phyloP scores from a whole-genome alignment of 2,113 vertebrate genomes.

The Synodontis membranacea region DNA sequence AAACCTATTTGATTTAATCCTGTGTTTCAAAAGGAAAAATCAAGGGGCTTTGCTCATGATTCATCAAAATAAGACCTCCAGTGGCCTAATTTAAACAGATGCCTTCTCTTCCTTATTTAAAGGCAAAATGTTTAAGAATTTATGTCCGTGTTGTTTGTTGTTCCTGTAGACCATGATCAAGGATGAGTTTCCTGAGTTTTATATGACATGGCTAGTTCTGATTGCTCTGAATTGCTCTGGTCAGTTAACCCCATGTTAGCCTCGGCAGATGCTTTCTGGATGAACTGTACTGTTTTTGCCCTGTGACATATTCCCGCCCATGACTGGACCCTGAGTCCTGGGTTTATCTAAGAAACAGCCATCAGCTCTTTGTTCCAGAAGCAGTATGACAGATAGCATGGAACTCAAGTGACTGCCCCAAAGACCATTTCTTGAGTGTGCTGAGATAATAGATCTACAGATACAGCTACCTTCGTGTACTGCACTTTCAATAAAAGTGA shows the following conservation, averaged over 20 bases:
- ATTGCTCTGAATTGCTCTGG: background rate
- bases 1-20: constrained; percentile 62
- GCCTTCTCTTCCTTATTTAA: background rate
- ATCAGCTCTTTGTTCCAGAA: constrained; percentile 42
- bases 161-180: background rate
- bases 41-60: constrained; percentile 57
- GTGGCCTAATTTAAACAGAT: constrained; percentile 5
- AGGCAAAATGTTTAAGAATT: background rate
- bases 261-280: background rate
- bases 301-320: constrained; percentile 1
- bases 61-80: constrained; percentile 24
- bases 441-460: constrained; percentile 32
- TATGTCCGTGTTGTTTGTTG: background rate
- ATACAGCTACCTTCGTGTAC: constrained; percentile 25
- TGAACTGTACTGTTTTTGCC: constrained; percentile 20
- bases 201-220: background rate
- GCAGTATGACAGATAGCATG: constrained; percentile 37
- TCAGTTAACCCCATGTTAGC: background rate
- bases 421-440: constrained; percentile 26
- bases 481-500: constrained; percentile 35
- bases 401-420: constrained; percentile 43
- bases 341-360: constrained; percentile 17
- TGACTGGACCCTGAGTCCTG: constrained; percentile 5
- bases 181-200: background rate
- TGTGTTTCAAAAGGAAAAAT: constrained; percentile 61